These are phyloP conservation scores for Syngnathus typhle DNA, from an alignment of 2,113 vertebrate species.

Conservation along the genomic window DNA sequence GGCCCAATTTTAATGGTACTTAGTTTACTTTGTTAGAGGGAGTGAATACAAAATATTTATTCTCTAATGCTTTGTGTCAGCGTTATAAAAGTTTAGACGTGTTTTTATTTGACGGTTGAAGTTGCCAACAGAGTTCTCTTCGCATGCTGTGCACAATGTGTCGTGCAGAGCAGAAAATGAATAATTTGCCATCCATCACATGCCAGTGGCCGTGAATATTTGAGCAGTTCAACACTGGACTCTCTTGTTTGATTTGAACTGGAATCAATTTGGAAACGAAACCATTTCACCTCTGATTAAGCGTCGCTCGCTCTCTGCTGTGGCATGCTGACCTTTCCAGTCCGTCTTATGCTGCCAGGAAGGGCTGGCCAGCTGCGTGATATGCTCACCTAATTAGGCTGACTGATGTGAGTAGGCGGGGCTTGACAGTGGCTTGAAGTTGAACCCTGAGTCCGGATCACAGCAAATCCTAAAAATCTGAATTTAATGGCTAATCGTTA, in stretches of 20 bases:
- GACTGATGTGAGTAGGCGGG: constrained; percentile 62
- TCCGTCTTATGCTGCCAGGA: constrained; percentile 59
- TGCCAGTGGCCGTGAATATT: constrained; percentile 33
- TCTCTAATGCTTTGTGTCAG: constrained; percentile 48
- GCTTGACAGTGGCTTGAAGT: constrained; percentile 51
- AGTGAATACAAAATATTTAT: constrained; percentile 63
- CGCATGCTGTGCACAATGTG: constrained; percentile 29
- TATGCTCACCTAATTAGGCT: constrained; percentile 60
- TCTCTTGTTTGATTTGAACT: constrained; percentile 65
- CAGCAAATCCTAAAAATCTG: background rate
- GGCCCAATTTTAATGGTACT: constrained; percentile 56
- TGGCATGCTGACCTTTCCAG: constrained; percentile 73
- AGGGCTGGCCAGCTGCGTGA: constrained; percentile 47
- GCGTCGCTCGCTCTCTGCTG: constrained; percentile 61
- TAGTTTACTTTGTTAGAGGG: constrained; percentile 53
- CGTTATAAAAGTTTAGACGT: constrained; percentile 36
- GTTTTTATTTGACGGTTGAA: constrained; percentile 28
- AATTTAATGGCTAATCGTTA: background rate
- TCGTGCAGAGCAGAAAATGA: constrained; percentile 37
- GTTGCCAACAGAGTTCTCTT: constrained; percentile 41
- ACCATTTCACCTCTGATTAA: constrained; percentile 72
- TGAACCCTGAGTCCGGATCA: constrained; percentile 41
- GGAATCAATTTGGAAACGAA: constrained; percentile 73
- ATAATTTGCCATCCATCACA: constrained; percentile 31
- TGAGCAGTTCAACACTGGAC: constrained; percentile 67